phyloP scores from a whole-genome alignment of 1,140 invertebrate genomes.

The Goniozus legneri region DNA sequence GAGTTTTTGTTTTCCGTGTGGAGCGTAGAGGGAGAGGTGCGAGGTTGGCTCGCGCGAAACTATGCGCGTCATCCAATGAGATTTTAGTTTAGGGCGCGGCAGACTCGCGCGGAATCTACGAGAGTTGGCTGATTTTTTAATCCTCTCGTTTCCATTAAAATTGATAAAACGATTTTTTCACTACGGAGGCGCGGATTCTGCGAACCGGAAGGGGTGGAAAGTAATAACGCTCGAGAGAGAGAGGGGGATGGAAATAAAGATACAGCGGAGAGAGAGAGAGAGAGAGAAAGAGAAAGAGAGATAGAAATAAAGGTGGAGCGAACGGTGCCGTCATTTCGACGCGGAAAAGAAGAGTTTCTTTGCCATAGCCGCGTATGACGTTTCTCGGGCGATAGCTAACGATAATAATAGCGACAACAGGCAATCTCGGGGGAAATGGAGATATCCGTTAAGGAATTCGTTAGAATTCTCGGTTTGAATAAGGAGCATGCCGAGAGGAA shows the following conservation, averaged over 20 bases:
- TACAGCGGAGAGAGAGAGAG: not conserved
- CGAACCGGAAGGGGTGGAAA: not conserved
- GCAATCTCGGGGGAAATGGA: no score
- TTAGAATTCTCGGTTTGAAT: no score
- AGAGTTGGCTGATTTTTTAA: not conserved
- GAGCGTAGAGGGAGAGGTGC: no score
- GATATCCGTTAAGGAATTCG: no score
- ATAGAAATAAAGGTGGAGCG: not conserved
- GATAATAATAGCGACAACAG: no score
- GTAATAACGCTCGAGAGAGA: no score
- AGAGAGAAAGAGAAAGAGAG: not conserved
- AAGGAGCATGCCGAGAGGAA: no score
- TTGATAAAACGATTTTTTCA: not conserved
- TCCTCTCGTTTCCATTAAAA: not conserved
- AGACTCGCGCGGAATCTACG: not conserved
- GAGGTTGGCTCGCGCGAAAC: slow-evolving; percentile 28
- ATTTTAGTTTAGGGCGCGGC: slow-evolving; percentile 18
- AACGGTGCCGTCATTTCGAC: no score
- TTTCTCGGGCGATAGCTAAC: no score
- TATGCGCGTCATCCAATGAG: slow-evolving; percentile 39
- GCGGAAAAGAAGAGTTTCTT: no score
- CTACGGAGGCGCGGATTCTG: not conserved
- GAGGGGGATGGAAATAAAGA: not conserved
- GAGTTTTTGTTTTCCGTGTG: no score
- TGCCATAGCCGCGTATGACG: no score